Evolutionary conservation across 2,113 vertebrate species (phyloP).

Genomic region (Saccopteryx leptura): DNA sequence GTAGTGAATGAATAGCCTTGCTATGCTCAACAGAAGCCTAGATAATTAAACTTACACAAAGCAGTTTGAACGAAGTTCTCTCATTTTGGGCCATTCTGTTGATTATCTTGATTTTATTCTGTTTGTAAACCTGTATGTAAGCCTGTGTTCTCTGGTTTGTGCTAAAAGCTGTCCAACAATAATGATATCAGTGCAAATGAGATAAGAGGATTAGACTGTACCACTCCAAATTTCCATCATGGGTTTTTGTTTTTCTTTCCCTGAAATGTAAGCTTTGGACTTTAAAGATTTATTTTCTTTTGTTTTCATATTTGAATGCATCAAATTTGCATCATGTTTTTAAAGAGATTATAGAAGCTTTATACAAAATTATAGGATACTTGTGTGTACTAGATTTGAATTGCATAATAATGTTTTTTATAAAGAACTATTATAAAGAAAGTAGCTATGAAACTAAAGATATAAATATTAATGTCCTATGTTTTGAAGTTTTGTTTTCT

Average conservation of each 20-base stretch:
- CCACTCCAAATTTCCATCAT: background rate
- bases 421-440: constrained; percentile 17
- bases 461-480: constrained; percentile 24
- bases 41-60: background rate
- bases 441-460: background rate
- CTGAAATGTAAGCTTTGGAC: background rate
- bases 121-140: constrained; percentile 9
- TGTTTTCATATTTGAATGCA: constrained; percentile 5
- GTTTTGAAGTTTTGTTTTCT: constrained; percentile 6
- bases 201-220: constrained; percentile 35
- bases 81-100: background rate
- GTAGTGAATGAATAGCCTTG: background rate
- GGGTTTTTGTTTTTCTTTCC: background rate
- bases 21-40: background rate
- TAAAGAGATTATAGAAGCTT: background rate
- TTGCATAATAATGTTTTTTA: background rate
- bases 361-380: background rate
- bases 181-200: background rate
- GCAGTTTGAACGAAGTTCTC: background rate
- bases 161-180: background rate
- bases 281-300: background rate
- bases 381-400: background rate
- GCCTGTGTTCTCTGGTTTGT: background rate
- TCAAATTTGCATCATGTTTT: background rate
- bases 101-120: constrained; percentile 26